Conservation (phyloP, 2,113 vertebrate species). For the Rousettus leschenaultii region DNA sequence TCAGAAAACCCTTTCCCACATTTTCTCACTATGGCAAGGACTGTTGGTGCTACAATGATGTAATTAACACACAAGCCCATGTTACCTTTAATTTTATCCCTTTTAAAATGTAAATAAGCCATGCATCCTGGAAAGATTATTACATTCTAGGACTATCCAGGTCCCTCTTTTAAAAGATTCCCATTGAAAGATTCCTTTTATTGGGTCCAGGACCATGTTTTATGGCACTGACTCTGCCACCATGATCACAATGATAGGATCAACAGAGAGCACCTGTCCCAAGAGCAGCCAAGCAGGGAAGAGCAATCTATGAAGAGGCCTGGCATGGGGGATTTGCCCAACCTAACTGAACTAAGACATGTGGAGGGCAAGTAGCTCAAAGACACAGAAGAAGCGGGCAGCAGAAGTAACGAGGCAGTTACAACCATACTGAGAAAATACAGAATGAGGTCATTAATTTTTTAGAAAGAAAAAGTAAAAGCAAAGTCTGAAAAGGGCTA, state of each 20-base stretch:
- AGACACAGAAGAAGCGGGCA: background rate
- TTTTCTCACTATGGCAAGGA: background rate
- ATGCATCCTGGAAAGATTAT: background rate
- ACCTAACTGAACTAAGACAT: background rate
- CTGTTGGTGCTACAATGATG: background rate
- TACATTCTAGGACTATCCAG: background rate
- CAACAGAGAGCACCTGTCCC: background rate
- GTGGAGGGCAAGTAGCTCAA: background rate
- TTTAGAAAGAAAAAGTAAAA: background rate
- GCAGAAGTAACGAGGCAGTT: background rate
- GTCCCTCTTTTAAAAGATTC: background rate
- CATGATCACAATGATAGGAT: background rate
- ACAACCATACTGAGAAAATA: background rate
- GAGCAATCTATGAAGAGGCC: background rate
- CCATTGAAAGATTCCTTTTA: conserved; percentile 6
- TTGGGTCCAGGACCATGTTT: background rate
- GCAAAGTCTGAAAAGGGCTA: background rate
- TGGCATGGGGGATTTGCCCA: background rate
- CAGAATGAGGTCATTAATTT: background rate
- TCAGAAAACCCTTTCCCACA: background rate
- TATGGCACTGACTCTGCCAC: background rate
- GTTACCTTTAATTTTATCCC: conserved; percentile 17
- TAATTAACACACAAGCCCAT: background rate
- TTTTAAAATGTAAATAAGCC: background rate
- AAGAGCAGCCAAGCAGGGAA: background rate